Percentiles rank a stretch among this genome's conserved stretches.
phyloP scores from a whole-genome alignment of 2,113 vertebrate species.

The Engystomops pustulosus region DNA sequence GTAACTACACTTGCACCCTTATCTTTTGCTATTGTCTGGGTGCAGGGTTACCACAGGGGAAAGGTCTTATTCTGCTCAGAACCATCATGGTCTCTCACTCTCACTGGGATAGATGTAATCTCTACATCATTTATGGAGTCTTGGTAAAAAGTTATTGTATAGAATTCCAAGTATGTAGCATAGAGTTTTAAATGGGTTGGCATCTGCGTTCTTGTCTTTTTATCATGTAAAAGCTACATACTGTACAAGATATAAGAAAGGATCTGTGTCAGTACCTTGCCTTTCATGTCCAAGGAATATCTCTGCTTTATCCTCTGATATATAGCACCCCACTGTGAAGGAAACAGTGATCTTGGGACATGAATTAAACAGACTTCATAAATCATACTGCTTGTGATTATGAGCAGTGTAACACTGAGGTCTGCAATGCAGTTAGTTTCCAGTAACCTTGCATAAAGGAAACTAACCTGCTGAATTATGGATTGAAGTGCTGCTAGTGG shows the following conservation, averaged over 20 bases:
- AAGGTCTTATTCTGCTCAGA: too few species aligned
- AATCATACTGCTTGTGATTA: slow-evolving; percentile 47
- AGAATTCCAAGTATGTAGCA: background rate
- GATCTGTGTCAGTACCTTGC: slow-evolving; percentile 12
- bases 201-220: background rate
- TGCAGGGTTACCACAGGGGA: too few species aligned
- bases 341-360: slow-evolving; percentile 47
- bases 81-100: too few species aligned
- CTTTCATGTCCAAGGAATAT: slow-evolving; percentile 39
- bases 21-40: too few species aligned
- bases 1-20: too few species aligned
- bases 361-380: slow-evolving; percentile 52
- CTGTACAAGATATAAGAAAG: slow-evolving; percentile 2
- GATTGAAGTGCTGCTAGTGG: background rate
- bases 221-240: background rate
- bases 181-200: background rate
- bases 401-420: slow-evolving; percentile 7
- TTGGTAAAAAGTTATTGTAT: background rate
- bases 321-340: slow-evolving; percentile 40
- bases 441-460: slow-evolving; percentile 41
- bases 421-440: slow-evolving; percentile 49
- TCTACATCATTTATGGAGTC: background rate
- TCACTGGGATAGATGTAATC: background rate
- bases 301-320: slow-evolving; percentile 30
- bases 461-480: slow-evolving; percentile 44